Conservation (phyloP, 1,140 invertebrate species). For the Holcopasites calliopsidis region DNA sequence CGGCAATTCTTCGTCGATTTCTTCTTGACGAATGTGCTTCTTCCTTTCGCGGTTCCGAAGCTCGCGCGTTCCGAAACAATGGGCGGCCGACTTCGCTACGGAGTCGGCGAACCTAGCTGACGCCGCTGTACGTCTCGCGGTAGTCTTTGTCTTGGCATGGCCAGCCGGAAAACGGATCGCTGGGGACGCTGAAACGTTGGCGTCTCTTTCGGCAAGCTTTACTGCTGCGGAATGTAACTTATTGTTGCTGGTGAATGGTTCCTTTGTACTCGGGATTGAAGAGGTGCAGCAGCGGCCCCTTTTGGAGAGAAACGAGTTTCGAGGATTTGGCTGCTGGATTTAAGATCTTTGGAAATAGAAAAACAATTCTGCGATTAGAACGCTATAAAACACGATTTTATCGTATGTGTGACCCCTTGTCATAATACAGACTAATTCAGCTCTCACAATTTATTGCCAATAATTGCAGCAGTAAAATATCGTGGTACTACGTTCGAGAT, state of each 20-base stretch:
- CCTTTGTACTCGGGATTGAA: too few relatives aligned
- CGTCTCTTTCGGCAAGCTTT: neutral
- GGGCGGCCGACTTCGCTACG: neutral
- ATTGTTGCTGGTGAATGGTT: neutral
- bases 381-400: too few relatives aligned
- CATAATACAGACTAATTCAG: too few relatives aligned
- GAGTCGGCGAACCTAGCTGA: constrained; percentile 6
- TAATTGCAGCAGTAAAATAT: too few relatives aligned
- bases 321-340: too few relatives aligned
- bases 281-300: too few relatives aligned
- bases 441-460: too few relatives aligned
- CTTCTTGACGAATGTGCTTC: neutral
- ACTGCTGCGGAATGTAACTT: neutral
- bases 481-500: too few relatives aligned
- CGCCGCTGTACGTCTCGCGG: neutral
- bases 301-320: too few relatives aligned
- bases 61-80: constrained; percentile 41
- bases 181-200: neutral
- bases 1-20: constrained; percentile 49
- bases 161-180: neutral
- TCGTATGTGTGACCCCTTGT: too few relatives aligned
- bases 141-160: constrained; percentile 10
- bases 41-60: constrained; percentile 11
- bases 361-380: too few relatives aligned
- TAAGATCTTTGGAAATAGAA: too few relatives aligned